Evolutionary conservation across 2,113 vertebrate species (phyloP), one percentile per base, ranked within the genome.

Genomic region (Xiphorhynchus elegans): DNA sequence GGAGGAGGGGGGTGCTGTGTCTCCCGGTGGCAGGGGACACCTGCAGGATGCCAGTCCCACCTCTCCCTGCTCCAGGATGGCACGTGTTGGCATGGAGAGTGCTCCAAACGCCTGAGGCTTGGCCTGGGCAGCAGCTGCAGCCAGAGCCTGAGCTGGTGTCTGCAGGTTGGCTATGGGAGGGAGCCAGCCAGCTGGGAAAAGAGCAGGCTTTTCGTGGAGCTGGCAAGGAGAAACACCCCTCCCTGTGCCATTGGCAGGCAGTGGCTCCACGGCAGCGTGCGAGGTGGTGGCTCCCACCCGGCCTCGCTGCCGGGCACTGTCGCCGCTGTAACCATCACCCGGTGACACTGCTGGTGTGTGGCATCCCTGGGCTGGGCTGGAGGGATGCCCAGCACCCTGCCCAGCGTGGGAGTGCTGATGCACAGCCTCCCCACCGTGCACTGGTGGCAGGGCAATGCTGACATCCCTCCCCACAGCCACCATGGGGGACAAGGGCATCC

Each of bases 241-340:
- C 25, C 42, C 10, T 13, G 35, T 55, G 90, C 58, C 53, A 3
- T 4, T 2, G 44, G 47, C 35, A 42, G 64, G 18, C 15, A 53
- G 19, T 0, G 0, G 78, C 40, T 83, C n/a, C 0, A 0, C 8
- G 79, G 16, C n/a, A 46, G 35, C 44, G 4, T 20, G n/a, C 2
- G 2, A 21, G 42, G 49, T 3, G 53, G 15, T 25, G 55, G 56
- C 18, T 84, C 56, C 63, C 40, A 62, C 59, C 55, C 8, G 13
- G 40, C 13, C 63, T 23, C 7, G 25, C 39, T 42, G 62, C 39
- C 28, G 13, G 7, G 60, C 60, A 29, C 11, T 40, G 60, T 17
- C 8, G 2, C 37, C 1, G 1, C 35, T 28, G 49, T 64, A 50
- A 10, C 35, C 1, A 1, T 26, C 64, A 42, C 17, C 7, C 55